Evolutionary conservation across 1,140 invertebrate species (phyloP).

Genomic region (Drosophila eugracilis): DNA sequence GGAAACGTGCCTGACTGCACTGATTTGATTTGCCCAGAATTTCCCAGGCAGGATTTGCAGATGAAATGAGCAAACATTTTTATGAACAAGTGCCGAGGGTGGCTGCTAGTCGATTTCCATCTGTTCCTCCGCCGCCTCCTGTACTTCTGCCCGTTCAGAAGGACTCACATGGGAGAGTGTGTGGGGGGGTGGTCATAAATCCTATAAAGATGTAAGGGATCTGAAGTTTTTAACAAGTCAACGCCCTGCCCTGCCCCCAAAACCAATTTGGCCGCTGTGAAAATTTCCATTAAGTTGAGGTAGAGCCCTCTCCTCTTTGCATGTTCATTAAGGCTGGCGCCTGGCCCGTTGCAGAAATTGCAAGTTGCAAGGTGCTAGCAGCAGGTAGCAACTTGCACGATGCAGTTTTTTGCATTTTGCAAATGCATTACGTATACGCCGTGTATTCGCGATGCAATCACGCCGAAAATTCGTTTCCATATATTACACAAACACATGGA

Average conservation of each 20-base stretch:
- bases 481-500: constrained; percentile 40
- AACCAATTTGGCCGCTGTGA: constrained; percentile 17
- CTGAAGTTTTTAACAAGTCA: constrained; percentile 24
- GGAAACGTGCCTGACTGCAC: constrained; percentile 55
- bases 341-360: constrained; percentile 16
- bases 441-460: constrained; percentile 57
- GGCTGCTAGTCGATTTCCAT: not conserved
- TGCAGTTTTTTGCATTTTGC: constrained; percentile 52
- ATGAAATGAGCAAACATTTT: constrained; percentile 30
- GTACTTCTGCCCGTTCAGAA: too few relatives aligned
- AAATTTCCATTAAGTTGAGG: constrained; percentile 22
- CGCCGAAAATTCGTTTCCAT: constrained; percentile 61
- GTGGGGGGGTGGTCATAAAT: constrained; percentile 7
- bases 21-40: constrained; percentile 32
- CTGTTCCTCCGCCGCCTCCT: too few relatives aligned
- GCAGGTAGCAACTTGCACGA: constrained; percentile 29
- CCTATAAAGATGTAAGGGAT: too few relatives aligned
- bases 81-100: constrained; percentile 7
- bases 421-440: constrained; percentile 63
- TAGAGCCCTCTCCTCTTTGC: not conserved
- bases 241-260: not conserved
- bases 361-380: constrained; percentile 35
- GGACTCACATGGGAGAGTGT: not conserved
- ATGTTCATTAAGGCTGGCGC: constrained; percentile 30
- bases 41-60: constrained; percentile 9